Percentiles rank a stretch among this genome's conserved stretches.
Conservation (phyloP, 2,113 vertebrate genomes). For the Aviceda subcristata region DNA sequence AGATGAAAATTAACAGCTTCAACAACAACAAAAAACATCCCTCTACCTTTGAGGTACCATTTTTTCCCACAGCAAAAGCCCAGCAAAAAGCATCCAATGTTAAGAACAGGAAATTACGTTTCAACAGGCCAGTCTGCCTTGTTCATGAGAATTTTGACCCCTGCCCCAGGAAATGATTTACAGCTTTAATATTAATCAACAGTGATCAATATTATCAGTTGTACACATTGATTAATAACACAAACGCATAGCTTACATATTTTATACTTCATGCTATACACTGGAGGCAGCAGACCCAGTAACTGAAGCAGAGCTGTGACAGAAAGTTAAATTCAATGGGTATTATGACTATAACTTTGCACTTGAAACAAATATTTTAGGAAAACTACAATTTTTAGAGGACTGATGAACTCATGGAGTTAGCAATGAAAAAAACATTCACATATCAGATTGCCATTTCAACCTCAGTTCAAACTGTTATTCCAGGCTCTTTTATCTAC, state of each 20-base stretch:
- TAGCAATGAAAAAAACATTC: not conserved
- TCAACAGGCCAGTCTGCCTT: not conserved
- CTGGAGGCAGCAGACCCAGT: not conserved
- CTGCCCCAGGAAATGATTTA: not conserved
- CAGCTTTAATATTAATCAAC: not conserved
- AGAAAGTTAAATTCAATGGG: not conserved
- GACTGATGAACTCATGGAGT: not conserved
- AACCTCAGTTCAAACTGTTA: not conserved
- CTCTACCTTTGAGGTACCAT: not conserved
- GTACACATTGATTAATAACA: not conserved
- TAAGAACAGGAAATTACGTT: not conserved
- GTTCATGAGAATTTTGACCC: not conserved
- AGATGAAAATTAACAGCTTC: conserved; percentile 1
- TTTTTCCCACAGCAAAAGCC: not conserved
- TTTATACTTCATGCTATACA: not conserved
- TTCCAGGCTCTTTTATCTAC: not conserved
- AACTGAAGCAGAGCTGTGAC: not conserved
- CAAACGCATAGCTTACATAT: not conserved
- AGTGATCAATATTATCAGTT: not conserved
- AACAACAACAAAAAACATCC: not conserved
- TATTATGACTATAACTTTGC: not conserved
- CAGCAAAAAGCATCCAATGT: not conserved
- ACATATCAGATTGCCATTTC: not conserved
- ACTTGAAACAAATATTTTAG: not conserved
- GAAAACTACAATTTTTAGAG: not conserved